These are phyloP conservation scores for Dasyurus viverrinus DNA, from an alignment of 2,113 vertebrate genomes.

Conservation along the genomic window DNA sequence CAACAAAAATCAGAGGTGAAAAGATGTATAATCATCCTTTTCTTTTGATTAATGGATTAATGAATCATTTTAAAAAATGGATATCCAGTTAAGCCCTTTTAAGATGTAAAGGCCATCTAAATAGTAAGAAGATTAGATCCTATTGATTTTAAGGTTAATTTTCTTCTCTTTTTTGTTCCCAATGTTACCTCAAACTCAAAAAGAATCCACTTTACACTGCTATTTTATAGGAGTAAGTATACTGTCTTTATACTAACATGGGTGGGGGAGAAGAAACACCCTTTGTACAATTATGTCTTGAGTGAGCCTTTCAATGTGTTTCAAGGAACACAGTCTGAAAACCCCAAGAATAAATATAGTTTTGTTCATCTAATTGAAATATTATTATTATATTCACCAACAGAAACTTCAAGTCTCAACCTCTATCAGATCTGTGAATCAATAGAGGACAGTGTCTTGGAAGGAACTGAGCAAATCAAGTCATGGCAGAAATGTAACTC, in stretches of 20 bases:
- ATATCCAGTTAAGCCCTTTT: background rate
- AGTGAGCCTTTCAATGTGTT: background rate
- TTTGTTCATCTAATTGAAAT: background rate
- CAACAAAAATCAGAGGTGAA: constrained; percentile 52
- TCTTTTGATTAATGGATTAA: constrained; percentile 39
- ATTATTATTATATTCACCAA: background rate
- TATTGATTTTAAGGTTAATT: background rate
- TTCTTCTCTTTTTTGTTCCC: background rate
- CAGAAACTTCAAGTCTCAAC: background rate
- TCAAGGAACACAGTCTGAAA: background rate
- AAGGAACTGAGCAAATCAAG: background rate
- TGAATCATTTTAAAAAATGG: constrained; percentile 7
- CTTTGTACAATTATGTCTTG: background rate
- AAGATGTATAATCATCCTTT: constrained; percentile 13
- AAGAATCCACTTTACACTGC: background rate
- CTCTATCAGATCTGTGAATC: background rate
- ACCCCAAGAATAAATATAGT: background rate
- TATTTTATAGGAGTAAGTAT: constrained; percentile 34
- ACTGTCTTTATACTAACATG: background rate
- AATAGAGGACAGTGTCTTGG: background rate
- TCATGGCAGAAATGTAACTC: background rate
- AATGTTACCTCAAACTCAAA: background rate
- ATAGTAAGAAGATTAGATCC: constrained; percentile 26
- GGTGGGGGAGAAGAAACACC: background rate
- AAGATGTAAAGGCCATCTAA: background rate